phyloP scores from a whole-genome alignment of 2,797 vertebrate species.

The Danio tinwini region DNA sequence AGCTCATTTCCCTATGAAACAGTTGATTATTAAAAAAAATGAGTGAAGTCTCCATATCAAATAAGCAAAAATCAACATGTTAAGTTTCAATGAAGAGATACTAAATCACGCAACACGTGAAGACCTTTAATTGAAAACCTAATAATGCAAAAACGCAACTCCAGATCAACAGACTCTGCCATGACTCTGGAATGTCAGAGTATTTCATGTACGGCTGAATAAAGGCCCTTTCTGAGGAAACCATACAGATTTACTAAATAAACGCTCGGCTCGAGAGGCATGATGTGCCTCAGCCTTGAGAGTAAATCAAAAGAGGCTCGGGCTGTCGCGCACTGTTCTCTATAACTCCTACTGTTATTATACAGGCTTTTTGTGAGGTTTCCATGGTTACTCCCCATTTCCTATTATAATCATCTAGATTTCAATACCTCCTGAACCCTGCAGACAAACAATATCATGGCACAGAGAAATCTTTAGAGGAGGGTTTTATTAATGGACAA shows the following conservation, averaged over 20 bases:
- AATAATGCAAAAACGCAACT: slow-evolving; percentile 5
- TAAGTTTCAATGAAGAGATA: background rate
- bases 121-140: background rate
- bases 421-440: slow-evolving; percentile 32
- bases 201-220: background rate
- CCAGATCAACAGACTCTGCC: background rate
- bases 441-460: slow-evolving; percentile 29
- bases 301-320: slow-evolving; percentile 46
- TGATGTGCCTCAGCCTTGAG: background rate
- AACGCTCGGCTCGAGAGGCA: background rate
- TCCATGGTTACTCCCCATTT: slow-evolving; percentile 55
- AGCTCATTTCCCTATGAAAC: background rate
- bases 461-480: slow-evolving; percentile 1
- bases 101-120: background rate
- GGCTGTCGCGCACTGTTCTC: slow-evolving; percentile 19
- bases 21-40: background rate
- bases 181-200: background rate
- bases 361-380: slow-evolving; percentile 47
- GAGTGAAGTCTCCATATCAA: background rate
- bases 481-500: background rate
- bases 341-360: slow-evolving; percentile 47
- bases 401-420: slow-evolving; percentile 37
- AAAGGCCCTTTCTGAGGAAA: background rate
- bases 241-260: slow-evolving; percentile 15
- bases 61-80: background rate